Evolutionary conservation across 1,140 invertebrate species (phyloP).

Genomic region (Meteorus sp.): DNA sequence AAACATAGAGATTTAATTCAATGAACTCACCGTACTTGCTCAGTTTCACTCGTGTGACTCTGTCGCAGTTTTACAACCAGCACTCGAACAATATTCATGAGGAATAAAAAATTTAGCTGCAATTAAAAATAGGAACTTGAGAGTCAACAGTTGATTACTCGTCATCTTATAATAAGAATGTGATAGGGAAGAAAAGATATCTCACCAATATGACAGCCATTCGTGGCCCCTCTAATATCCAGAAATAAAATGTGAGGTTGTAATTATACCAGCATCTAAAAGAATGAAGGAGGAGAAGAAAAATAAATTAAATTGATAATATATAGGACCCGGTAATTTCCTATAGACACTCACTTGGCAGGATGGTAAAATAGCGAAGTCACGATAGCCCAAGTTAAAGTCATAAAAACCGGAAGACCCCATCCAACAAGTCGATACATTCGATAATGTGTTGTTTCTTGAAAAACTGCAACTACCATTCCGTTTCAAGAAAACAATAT

Average conservation of each 20-base stretch:
- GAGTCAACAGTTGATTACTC: neutral
- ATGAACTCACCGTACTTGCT: conserved; percentile 77
- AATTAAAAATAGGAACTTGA: conserved; percentile 35
- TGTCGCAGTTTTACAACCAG: conserved; percentile 80
- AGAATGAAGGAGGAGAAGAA: no score
- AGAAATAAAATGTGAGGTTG: conserved; percentile 77
- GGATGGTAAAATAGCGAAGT: conserved; percentile 63
- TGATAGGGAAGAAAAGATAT: conserved; percentile 24
- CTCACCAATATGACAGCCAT: conserved; percentile 76
- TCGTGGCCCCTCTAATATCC: conserved; percentile 85
- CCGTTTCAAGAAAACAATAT: conserved; percentile 16
- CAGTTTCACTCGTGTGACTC: conserved; percentile 75
- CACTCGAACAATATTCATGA: conserved; percentile 83
- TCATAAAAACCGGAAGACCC: conserved; percentile 77
- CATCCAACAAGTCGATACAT: conserved; percentile 79
- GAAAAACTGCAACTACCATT: conserved; percentile 73
- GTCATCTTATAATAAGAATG: neutral
- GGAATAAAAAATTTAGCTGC: conserved; percentile 82
- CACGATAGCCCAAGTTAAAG: conserved; percentile 70
- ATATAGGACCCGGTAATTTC: neutral
- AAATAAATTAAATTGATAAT: neutral
- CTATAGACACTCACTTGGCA: conserved; percentile 48
- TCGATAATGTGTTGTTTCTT: conserved; percentile 71
- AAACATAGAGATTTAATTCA: no score
- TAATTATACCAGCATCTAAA: conserved; percentile 83